Evolutionary conservation across 1,140 invertebrate species (phyloP), one percentile per base, ranked within the genome.

Genomic region (Drosophila kanapiae): DNA sequence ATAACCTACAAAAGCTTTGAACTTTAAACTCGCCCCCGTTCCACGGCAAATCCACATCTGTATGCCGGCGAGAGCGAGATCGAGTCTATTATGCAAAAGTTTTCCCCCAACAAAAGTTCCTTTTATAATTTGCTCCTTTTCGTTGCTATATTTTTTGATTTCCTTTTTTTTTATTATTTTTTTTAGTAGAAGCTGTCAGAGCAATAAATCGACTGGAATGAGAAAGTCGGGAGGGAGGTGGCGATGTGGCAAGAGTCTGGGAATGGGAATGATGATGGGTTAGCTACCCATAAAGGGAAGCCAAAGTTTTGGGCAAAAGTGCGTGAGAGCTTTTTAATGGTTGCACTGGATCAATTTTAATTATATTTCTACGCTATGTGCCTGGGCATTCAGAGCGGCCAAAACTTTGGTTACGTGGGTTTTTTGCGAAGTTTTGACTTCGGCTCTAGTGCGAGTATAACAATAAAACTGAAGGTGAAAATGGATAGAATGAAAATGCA

Each of bases 1-100:
- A 90, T 88, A 88, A 78, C 81, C 85, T 84, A 90, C 85, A 90
- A 88, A 87, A 84, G 85, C 84, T 84, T 88, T 90, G 72, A 84
- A 90, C 84, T 88, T 88, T 87, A 80, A 88, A 88, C 77, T 84
- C 53, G 35, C 13, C 43, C 43, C 67, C 74, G 59, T 65, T 59
- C 69, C 69, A 16, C 37, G 40, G 47, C 10, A 35, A 35, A 38
- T 54, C 29, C 48, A 59, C 75, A 76, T 76, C 72, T 76, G 68
- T 74, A 38, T 53, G 56, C 53, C 29, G 62, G 64, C 61, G 49
- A 68, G 75, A 48, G 27, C 16, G 42, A 54, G 65, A 58, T 54
- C 59, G 51, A 87, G 83, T 82, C 84, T 82, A 80, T 83, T 78
- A 83, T 80, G 80, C 84, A 87, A 87, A 87, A 88, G 68, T 88